phyloP scores from a whole-genome alignment of 2,113 vertebrate species.

The Aphyosemion australe region DNA sequence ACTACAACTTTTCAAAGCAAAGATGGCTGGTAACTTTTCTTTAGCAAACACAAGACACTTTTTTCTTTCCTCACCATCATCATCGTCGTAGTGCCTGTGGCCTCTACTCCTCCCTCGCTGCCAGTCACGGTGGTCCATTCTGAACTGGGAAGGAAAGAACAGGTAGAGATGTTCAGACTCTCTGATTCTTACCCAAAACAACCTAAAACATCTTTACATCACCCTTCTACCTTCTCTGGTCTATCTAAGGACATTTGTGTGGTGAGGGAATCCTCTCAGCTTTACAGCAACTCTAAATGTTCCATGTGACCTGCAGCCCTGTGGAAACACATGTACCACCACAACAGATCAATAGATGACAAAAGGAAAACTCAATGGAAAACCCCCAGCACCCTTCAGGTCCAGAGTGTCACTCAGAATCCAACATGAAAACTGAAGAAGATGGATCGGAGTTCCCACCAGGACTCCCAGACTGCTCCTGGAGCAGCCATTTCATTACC shows the following conservation, averaged over 20 bases:
- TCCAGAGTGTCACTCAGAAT: neutral
- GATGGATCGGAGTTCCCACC: constrained; percentile 1
- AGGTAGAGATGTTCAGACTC: neutral
- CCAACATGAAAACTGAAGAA: neutral
- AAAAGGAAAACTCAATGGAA: constrained; percentile 63
- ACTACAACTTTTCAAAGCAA: neutral
- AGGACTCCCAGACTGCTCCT: too few species aligned
- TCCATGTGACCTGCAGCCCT: neutral
- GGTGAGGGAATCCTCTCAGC: constrained; percentile 15
- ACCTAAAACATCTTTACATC: neutral
- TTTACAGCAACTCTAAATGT: neutral
- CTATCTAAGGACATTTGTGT: too few species aligned
- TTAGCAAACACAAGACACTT: neutral
- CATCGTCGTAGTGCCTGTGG: constrained; percentile 59
- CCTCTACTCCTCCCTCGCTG: constrained; percentile 60
- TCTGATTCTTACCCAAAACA: neutral
- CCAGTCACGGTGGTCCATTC: constrained; percentile 72
- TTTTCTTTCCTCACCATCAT: constrained; percentile 61
- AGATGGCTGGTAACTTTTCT: neutral
- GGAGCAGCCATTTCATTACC: neutral
- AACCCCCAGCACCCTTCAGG: constrained; percentile 27
- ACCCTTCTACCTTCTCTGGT: neutral
- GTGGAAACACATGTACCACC: constrained; percentile 30
- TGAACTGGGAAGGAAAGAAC: constrained; percentile 11
- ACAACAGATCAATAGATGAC: constrained; percentile 35